Evolutionary conservation across 2,797 vertebrate genomes (phyloP), one percentile per base, ranked within the genome.

Genomic region (Margarornis squamiger): DNA sequence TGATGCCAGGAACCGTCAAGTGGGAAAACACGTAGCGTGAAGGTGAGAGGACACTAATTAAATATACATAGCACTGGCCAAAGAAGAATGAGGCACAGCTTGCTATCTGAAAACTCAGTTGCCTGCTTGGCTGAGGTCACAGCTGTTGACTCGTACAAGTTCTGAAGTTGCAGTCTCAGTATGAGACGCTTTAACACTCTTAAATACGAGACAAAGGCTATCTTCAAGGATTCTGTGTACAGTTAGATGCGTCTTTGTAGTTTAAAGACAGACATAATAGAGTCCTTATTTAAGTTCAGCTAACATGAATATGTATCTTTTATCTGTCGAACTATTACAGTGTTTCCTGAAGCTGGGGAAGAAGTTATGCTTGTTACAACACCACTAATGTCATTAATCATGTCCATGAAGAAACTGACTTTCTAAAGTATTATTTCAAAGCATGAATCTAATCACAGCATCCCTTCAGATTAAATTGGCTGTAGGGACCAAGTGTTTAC

Each of bases 21-120:
- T 98, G 98, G 97, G 98, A 98, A 98, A 98, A 98, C 98, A 98
- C 97, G 95, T 97, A 98, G 98, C 96, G 97, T 98, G 98, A 98
- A 98, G 98, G 98, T 99, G 98, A 99, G 98, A 99, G 98, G 98
- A 99, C 98, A 98, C 98, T 99, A 99, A 99, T 99, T 99, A 99
- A 99, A 99, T 99, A 98, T 98, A 98, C 98, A 97, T 98, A 98
- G 98, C 97, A 98, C 97, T 97, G 98, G 98, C 98, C 98, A 98
- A 98, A 98, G 98, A 98, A 98, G 98, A 98, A 98, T 97, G 98
- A 98, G 98, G 98, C 98, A 98, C 98, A 99, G 98, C 98, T 99
- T 98, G 98, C 98, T 98, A 98, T 98, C 99, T 98, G 98, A 98
- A 99, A 99, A 98, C 97, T 98, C 98, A 92, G 97, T 97, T 97